These are phyloP conservation scores for Phocides pigmalion DNA, from an alignment of 1,140 invertebrate genomes.

Conservation along the genomic window DNA sequence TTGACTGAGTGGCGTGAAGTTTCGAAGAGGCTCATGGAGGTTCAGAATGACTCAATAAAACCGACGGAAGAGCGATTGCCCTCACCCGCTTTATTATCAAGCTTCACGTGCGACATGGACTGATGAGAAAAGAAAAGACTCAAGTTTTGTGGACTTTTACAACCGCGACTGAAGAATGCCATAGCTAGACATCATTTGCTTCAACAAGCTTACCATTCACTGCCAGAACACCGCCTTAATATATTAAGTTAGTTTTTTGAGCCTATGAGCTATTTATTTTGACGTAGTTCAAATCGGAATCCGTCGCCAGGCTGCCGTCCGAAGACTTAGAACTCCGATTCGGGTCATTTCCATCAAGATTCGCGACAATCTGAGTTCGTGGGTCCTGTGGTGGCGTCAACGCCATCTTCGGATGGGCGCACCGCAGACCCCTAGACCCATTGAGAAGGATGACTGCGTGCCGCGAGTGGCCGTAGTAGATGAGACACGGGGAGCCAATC, in stretches of 20 bases:
- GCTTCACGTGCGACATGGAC: constrained; percentile 36
- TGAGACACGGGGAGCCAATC: constrained; percentile 48
- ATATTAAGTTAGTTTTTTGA: constrained; percentile 55
- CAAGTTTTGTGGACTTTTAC: constrained; percentile 25
- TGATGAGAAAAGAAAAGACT: constrained; percentile 39
- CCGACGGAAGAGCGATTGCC: constrained; percentile 2
- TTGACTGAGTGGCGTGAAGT: constrained; percentile 41
- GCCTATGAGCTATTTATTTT: constrained; percentile 39
- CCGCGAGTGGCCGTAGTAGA: constrained; percentile 67
- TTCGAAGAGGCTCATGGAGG: constrained; percentile 14
- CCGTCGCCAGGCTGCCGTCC: constrained; percentile 48
- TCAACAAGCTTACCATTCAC: constrained; percentile 55
- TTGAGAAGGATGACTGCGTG: constrained; percentile 71
- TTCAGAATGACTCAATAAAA: constrained; percentile 1
- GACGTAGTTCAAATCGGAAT: constrained; percentile 48
- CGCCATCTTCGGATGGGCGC: constrained; percentile 80
- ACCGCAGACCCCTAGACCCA: constrained; percentile 75
- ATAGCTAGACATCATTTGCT: constrained; percentile 54
- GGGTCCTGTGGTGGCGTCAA: constrained; percentile 80
- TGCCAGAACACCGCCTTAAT: constrained; percentile 51
- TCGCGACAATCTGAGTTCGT: constrained; percentile 78
- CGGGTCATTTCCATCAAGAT: constrained; percentile 61
- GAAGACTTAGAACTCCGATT: constrained; percentile 42
- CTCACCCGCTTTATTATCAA: constrained; percentile 32
- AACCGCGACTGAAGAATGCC: constrained; percentile 40